Evolutionary conservation across 1,140 invertebrate species (phyloP).

Genomic region (Rhopalosiphum padi): DNA sequence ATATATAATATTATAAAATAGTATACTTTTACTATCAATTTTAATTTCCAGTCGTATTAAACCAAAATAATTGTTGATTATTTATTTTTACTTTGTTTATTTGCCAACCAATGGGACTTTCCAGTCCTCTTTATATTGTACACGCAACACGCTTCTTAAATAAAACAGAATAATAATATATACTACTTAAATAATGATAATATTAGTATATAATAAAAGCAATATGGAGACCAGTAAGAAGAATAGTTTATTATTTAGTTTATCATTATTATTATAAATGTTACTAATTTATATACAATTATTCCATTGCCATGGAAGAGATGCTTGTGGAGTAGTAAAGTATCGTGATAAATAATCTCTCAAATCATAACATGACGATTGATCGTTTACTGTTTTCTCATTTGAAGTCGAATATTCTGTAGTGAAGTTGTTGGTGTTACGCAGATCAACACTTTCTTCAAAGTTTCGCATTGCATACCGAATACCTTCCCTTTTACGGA

Average conservation of each 20-base stretch:
- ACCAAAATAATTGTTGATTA: too few species aligned
- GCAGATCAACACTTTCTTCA: not conserved
- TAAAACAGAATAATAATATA: too few species aligned
- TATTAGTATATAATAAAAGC: too few species aligned
- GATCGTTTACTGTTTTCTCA: not conserved
- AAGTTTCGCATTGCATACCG: not conserved
- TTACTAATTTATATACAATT: not conserved
- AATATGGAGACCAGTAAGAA: too few species aligned
- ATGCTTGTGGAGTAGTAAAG: constrained; percentile 7
- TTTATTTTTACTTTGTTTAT: too few species aligned
- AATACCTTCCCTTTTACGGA: not conserved
- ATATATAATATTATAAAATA: too few species aligned
- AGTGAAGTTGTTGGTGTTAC: not conserved
- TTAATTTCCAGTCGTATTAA: too few species aligned
- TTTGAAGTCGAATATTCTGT: not conserved
- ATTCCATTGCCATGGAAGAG: constrained; percentile 4
- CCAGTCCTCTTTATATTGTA: too few species aligned
- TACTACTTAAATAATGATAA: too few species aligned
- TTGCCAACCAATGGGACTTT: too few species aligned
- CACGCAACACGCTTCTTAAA: too few species aligned
- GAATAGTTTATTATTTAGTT: not conserved
- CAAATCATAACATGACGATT: not conserved
- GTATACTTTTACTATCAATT: too few species aligned
- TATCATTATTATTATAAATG: not conserved
- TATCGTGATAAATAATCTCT: not conserved